Evolutionary conservation across 2,113 vertebrate species (phyloP).

Genomic region (Peromyscus californicus): DNA sequence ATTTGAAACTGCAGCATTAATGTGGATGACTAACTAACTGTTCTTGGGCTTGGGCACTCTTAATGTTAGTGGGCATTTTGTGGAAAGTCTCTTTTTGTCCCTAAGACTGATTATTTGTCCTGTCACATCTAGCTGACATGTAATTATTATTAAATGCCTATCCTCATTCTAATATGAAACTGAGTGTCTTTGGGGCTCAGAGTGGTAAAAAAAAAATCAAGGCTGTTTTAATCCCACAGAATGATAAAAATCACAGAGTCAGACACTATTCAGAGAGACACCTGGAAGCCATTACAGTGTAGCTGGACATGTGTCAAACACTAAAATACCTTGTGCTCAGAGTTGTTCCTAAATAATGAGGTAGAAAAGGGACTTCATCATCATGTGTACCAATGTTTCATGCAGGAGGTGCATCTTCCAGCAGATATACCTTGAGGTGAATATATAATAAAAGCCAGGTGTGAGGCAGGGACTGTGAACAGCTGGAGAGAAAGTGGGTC

Average conservation of each 20-base stretch:
- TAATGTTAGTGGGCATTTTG: not conserved
- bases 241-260: not conserved
- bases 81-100: not conserved
- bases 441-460: not conserved
- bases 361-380: too few relatives aligned
- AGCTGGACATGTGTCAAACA: not conserved
- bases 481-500: not conserved
- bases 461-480: not conserved
- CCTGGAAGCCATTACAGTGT: not conserved
- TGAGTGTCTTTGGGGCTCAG: not conserved
- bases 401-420: not conserved
- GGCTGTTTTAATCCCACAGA: not conserved
- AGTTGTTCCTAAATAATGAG: not conserved
- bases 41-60: not conserved
- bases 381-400: not conserved
- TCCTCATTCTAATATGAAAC: not conserved
- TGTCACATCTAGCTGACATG: not conserved
- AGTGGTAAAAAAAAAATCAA: not conserved
- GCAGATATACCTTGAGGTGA: not conserved
- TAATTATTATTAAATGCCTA: not conserved
- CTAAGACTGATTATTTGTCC: not conserved
- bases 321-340: not conserved
- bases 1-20: not conserved
- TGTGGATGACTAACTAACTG: not conserved
- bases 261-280: not conserved